Conservation (phyloP, 2,797 vertebrate genomes). For the Chelon labrosus region DNA sequence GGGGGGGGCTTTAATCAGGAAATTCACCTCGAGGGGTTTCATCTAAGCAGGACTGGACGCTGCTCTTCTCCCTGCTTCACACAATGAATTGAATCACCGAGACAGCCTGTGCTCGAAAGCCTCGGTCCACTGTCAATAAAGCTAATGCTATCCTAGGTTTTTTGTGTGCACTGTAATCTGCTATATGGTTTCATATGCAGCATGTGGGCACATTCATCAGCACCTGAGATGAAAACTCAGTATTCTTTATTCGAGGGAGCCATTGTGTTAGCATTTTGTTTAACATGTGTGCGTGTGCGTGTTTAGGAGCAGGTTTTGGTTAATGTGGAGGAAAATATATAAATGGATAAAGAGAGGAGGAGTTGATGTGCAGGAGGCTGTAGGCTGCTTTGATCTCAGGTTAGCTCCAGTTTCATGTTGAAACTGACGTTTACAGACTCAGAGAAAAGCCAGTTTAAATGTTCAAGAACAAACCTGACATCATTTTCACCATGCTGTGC, state of each 20-base stretch:
- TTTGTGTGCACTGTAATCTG: constrained; percentile 56
- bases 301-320: neutral
- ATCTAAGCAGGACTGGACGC: constrained; percentile 74
- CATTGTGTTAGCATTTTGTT: neutral
- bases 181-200: constrained; percentile 39
- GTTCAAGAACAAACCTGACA: too few relatives aligned
- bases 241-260: neutral
- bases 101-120: constrained; percentile 66
- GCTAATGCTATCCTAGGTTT: constrained; percentile 70
- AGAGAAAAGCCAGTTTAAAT: too few relatives aligned
- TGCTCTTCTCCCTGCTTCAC: constrained; percentile 66
- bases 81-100: constrained; percentile 80
- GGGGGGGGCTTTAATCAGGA: constrained; percentile 78
- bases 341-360: neutral
- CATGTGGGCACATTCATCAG: constrained; percentile 1
- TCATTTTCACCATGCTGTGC: too few relatives aligned
- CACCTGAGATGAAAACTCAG: constrained; percentile 14
- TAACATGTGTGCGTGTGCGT: neutral
- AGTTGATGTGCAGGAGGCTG: constrained; percentile 12
- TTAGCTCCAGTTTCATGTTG: constrained; percentile 12
- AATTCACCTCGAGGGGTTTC: constrained; percentile 78
- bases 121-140: constrained; percentile 72
- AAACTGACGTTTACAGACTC: neutral
- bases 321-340: neutral
- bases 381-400: constrained; percentile 30